Evolutionary conservation across 2,113 vertebrate species (phyloP).

Genomic region (Ailuropoda melanoleuca): DNA sequence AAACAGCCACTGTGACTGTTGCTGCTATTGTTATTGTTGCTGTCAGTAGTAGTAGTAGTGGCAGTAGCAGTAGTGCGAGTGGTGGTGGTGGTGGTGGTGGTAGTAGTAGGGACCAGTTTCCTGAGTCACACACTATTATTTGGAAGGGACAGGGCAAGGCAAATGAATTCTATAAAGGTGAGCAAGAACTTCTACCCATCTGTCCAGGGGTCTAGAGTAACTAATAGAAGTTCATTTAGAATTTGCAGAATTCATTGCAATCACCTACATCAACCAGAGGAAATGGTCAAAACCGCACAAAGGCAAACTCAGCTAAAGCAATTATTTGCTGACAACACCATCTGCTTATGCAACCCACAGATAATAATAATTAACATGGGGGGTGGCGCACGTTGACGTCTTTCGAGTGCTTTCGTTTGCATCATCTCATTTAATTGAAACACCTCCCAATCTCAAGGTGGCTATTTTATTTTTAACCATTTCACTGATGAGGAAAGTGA

Average conservation of each 20-base stretch:
- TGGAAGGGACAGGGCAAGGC: neutral
- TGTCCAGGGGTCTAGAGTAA: neutral
- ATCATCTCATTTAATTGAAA: neutral
- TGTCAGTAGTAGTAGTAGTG: neutral
- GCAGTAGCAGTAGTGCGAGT: neutral
- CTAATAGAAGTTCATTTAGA: neutral
- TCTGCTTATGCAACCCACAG: neutral
- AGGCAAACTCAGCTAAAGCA: neutral
- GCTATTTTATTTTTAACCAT: neutral
- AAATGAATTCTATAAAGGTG: conserved; percentile 18
- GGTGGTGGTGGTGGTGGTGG: too few species aligned
- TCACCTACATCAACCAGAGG: neutral
- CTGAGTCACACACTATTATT: neutral
- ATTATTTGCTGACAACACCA: neutral
- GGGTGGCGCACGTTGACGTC: neutral
- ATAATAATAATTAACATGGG: neutral
- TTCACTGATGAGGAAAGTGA: neutral
- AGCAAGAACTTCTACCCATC: neutral
- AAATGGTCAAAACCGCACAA: conserved; percentile 3
- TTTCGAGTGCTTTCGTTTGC: neutral
- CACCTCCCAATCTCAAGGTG: neutral
- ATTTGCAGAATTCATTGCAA: neutral
- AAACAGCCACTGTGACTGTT: neutral
- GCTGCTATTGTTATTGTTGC: neutral
- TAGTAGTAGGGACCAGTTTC: neutral